Percentiles rank a stretch among this genome's conserved stretches.
Evolutionary conservation across 1,140 invertebrate genomes (phyloP).

Genomic region (Sweltsa coloradensis): DNA sequence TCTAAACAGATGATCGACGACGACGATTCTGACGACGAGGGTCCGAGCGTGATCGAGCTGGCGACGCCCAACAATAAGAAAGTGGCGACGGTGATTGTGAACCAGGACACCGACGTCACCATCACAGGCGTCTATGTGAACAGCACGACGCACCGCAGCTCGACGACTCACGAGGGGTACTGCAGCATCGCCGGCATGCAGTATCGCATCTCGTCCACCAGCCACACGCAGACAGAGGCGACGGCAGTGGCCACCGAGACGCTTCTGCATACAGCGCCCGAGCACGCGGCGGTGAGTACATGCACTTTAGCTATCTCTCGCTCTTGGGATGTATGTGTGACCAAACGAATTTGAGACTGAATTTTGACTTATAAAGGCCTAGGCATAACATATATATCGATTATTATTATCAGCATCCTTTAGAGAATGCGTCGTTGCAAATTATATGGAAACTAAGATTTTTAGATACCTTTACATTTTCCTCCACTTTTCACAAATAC

Average conservation of each 20-base stretch:
- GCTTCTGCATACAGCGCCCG: constrained; percentile 25
- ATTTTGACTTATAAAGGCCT: too few species aligned
- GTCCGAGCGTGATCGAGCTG: constrained; percentile 22
- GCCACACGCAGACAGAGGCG: constrained; percentile 64
- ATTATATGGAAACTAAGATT: too few species aligned
- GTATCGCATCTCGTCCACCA: constrained; percentile 61
- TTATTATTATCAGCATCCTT: too few species aligned
- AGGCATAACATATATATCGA: too few species aligned
- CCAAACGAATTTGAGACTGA: too few species aligned
- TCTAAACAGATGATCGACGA: constrained; percentile 6
- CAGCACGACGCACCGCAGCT: constrained; percentile 53
- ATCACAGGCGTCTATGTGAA: constrained; percentile 65
- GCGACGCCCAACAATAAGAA: constrained; percentile 6
- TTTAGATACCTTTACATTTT: too few species aligned
- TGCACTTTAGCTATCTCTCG: too few species aligned
- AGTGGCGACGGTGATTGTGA: constrained; percentile 43
- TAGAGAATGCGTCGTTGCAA: too few species aligned
- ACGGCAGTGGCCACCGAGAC: constrained; percentile 55
- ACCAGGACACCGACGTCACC: constrained; percentile 74
- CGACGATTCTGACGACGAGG: constrained; percentile 13
- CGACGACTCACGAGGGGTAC: constrained; percentile 64
- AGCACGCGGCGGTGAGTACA: too few species aligned
- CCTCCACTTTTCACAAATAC: too few species aligned
- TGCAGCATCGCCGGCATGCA: constrained; percentile 73
- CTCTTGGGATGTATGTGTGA: too few species aligned